Conservation (phyloP, 2,888 invertebrate genomes). For the Fragum sueziense region DNA sequence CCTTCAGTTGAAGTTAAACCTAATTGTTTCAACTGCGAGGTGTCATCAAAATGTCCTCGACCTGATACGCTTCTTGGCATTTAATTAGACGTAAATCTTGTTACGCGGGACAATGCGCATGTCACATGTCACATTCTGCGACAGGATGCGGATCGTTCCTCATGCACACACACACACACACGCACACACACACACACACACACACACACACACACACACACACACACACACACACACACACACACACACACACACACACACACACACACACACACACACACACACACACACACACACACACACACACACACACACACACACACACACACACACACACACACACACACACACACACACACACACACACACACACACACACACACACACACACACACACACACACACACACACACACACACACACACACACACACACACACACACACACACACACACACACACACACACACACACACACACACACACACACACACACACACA, state of each 20-base stretch:
- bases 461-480: background rate
- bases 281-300: background rate
- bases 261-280: background rate
- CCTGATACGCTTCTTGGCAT: background rate
- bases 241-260: background rate
- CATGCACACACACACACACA: background rate
- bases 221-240: conserved; percentile 2
- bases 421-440: background rate
- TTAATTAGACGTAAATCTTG: background rate
- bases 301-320: background rate
- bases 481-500: conserved; percentile 1
- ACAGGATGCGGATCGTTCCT: no score
- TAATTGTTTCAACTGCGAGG: no score
- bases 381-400: conserved; percentile 1
- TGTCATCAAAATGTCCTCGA: no score
- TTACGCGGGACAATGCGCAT: background rate
- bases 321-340: background rate
- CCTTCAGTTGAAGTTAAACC: no score
- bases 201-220: background rate
- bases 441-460: background rate
- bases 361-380: background rate
- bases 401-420: background rate
- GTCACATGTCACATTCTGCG: background rate
- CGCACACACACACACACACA: background rate
- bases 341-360: background rate